Evolutionary conservation across 2,113 vertebrate species (phyloP), one percentile per base, ranked within the genome.

Genomic region (Amblyornis subalaris): DNA sequence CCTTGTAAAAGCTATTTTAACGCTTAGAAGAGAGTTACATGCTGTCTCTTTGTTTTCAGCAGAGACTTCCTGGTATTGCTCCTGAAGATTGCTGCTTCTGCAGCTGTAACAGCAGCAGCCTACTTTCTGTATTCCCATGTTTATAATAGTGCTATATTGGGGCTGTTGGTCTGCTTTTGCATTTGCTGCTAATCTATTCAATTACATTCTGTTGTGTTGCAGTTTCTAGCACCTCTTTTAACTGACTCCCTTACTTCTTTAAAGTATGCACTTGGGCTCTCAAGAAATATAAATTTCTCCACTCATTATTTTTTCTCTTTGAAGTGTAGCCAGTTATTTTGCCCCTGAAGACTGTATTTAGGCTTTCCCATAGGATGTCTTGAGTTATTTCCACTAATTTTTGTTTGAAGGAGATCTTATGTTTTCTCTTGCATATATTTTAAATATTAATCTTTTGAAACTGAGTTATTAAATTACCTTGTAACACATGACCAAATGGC

Each of bases 261-360:
- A 74, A 93, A 93, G 75, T 94, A 67, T 93, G 47, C 72, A 23
- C 89, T 93, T 88, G 91, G 40, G 77, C 62, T 90, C 80, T 90
- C 78, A 80, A 83, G 75, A 74, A 87, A 94, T 96, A 87, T n/a
- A 85, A 95, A 95, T 94, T 88, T 83, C 75, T 93, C 48, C 64
- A 36, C 83, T 87, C 75, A 64, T 95, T 95, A 94, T 89, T 81
- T 96, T 95, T 94, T 94, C 80, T 71, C 81, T 97, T 96, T 96
- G 92, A 93, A 93, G 87, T 93, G 16, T 53, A 90, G 91, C 60
- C 71, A 90, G 87, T 94, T 94, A 83, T 91, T 93, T 95, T 93
- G 66, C 66, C 93, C 87, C 83, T 67, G 38, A 88, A 90, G 94
- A 89, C 83, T 74, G 28, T 26, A 55, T 80, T 89, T 90, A 87